Base-by-base conservation (phyloP, 1,140 invertebrate genomes). In the Proales similis region DNA sequence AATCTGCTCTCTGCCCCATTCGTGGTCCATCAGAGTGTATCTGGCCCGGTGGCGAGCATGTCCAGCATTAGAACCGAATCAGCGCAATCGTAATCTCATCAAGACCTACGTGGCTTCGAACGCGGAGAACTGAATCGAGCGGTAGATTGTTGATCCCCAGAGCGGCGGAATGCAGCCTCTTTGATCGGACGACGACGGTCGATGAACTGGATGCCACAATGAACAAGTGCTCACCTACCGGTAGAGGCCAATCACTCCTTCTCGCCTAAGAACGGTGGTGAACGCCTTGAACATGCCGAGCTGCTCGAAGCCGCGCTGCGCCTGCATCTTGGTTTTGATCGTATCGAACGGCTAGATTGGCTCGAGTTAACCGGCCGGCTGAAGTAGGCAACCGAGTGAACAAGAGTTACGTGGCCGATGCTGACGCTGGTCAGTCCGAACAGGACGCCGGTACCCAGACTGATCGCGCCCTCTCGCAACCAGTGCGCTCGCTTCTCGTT, bases 311-410 rank as follows among this genome's bases (percentile, higher is more conserved):
- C 72, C 72, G 20, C 36, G 49, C 48, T 74, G 71, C 5, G 68
- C 72, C 38, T 74, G 72, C 72, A 74, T 74, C 65, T 74, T 74
- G 5, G 71, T 74, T 63, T 74, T 74, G 14, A 74, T 65, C n/a
- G 72, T 74, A 63, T 74, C 72, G 64, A 72, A 72, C 4, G 72
- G 72, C 51, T 57, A 17, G n/a, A 39, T 42, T 4, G 12, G 14
- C 12, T 9, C 11, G 5, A 24, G 32, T 9, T 14, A 38, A 38
- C n/a, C 12, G 42, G 29, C 29, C n/a, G 22, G 38, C 5, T 27
- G 22, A 2, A 48, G 9, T 6, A 36, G 17, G 14, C n/a, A n/a
- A n/a, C n/a, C n/a, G n/a, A n/a, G n/a, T 36, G 14, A 9, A 36
- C 14, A 36, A 36, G 14, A 11, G 14, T 33, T 51, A 57, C 51